Percentiles rank a stretch among this genome's conserved stretches.
Evolutionary conservation across 2,113 vertebrate genomes (phyloP).

Genomic region (Mixornis gularis): DNA sequence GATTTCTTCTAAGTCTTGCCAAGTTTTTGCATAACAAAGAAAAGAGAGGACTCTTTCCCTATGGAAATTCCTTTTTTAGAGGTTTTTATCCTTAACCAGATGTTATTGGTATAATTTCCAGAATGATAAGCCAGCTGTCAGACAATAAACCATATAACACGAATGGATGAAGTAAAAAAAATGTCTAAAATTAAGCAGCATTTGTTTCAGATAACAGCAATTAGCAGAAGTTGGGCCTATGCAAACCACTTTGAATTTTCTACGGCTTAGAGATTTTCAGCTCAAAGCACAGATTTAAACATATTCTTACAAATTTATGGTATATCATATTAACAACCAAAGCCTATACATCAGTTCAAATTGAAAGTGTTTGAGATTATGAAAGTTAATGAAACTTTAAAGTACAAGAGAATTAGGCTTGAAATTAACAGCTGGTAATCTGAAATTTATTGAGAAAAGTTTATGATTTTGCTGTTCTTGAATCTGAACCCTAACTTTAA

Average conservation of each 20-base stretch:
- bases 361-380: neutral
- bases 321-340: neutral
- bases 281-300: neutral
- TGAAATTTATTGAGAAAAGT: neutral
- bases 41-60: neutral
- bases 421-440: neutral
- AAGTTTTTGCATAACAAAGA: neutral
- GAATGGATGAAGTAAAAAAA: neutral
- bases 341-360: neutral
- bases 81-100: slow-evolving; percentile 16
- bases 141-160: neutral
- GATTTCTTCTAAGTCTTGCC: slow-evolving; percentile 10
- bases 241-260: neutral
- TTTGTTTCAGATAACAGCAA: neutral
- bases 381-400: neutral
- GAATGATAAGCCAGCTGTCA: neutral
- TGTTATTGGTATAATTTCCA: neutral
- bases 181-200: neutral
- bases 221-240: neutral
- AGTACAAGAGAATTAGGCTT: neutral
- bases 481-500: neutral
- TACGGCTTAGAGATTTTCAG: neutral
- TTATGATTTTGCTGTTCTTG: neutral
- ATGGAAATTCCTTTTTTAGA: neutral
- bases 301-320: neutral